These are phyloP conservation scores for Pollimyrus isidori DNA, from an alignment of 2,113 vertebrate species.

Conservation along the genomic window DNA sequence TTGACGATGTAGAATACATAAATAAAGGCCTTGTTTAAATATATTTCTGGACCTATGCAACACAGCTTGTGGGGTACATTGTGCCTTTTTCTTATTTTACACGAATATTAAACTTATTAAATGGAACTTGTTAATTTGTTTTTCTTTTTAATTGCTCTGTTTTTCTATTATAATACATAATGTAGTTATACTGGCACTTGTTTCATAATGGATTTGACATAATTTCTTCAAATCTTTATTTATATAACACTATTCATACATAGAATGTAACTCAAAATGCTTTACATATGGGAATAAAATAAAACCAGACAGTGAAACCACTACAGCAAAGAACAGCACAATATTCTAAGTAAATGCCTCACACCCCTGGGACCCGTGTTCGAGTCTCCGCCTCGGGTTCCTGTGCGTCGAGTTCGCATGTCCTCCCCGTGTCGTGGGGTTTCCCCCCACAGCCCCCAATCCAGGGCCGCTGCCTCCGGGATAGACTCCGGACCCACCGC, in stretches of 20 bases:
- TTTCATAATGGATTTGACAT: neutral
- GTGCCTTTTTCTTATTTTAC: slow-evolving; percentile 35
- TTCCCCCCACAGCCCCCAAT: too few relatives aligned
- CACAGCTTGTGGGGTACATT: slow-evolving; percentile 33
- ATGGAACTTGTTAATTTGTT: neutral
- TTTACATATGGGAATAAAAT: neutral
- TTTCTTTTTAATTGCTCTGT: neutral
- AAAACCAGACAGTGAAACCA: neutral
- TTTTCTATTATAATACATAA: neutral
- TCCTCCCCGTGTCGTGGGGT: too few relatives aligned
- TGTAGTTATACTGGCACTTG: neutral
- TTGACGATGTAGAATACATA: neutral
- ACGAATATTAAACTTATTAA: slow-evolving; percentile 28
- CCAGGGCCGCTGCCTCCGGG: too few relatives aligned
- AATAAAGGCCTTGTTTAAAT: neutral
- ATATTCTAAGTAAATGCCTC: neutral
- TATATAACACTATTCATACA: neutral
- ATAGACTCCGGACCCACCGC: too few relatives aligned
- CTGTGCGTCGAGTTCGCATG: too few relatives aligned
- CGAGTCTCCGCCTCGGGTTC: too few relatives aligned
- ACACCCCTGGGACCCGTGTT: too few relatives aligned
- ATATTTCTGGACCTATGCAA: slow-evolving; percentile 53
- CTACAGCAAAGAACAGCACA: neutral
- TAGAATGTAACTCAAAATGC: neutral
- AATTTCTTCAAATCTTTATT: neutral